Conservation (phyloP, 2,888 invertebrate genomes). For the Drosophila diplacantha region DNA sequence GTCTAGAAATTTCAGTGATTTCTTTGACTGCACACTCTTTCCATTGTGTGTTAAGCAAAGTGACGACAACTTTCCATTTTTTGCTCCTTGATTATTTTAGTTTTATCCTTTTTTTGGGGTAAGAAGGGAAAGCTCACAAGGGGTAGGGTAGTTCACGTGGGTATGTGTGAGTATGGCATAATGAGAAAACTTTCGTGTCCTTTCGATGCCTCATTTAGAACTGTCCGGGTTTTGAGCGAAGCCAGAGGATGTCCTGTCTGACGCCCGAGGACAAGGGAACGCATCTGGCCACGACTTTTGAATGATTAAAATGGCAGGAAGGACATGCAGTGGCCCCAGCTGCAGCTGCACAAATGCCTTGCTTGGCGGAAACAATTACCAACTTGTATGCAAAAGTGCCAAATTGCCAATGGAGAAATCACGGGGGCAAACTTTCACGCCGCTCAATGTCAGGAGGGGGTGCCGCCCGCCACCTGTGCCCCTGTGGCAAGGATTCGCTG, state of each 20-base stretch:
- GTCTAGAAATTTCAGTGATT: background rate
- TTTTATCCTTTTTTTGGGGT: conserved; percentile 42
- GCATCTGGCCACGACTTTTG: conserved; percentile 61
- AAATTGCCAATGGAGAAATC: conserved; percentile 41
- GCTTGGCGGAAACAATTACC: conserved; percentile 68
- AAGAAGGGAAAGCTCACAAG: conserved; percentile 39
- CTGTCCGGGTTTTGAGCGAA: conserved; percentile 49
- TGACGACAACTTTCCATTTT: conserved; percentile 49
- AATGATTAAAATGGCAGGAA: conserved; percentile 59
- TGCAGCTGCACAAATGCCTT: conserved; percentile 53
- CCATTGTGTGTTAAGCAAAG: conserved; percentile 37
- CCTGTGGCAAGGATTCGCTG: conserved; percentile 53
- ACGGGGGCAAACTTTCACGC: conserved; percentile 44
- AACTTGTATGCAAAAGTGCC: conserved; percentile 70
- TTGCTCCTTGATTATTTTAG: conserved; percentile 30
- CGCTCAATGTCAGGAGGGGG: conserved; percentile 56
- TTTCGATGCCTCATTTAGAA: conserved; percentile 71
- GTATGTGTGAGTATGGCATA: conserved; percentile 58
- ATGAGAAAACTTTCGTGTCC: conserved; percentile 77
- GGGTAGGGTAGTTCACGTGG: conserved; percentile 20
- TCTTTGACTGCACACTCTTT: conserved; percentile 6
- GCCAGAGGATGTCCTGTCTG: conserved; percentile 16
- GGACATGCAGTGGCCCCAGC: conserved; percentile 25
- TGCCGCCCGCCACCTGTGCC: conserved; percentile 4
- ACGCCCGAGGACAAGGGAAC: conserved; percentile 30